phyloP scores from a whole-genome alignment of 2,113 vertebrate genomes.

The Anthoscopus minutus region DNA sequence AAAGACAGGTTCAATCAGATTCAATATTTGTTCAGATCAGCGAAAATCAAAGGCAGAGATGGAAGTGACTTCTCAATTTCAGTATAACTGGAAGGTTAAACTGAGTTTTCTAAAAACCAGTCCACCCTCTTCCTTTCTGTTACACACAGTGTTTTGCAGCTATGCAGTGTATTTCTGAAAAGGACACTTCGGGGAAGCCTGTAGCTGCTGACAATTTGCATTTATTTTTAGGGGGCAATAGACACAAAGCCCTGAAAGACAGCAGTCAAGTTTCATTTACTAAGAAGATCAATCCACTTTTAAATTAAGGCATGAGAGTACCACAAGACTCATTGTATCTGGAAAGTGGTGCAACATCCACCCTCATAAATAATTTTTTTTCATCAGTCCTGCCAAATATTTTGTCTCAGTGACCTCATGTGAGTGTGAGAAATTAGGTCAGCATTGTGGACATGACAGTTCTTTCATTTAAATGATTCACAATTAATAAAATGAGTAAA shows the following conservation, averaged over 20 bases:
- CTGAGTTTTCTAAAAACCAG: background rate
- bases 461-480: background rate
- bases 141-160: background rate
- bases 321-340: background rate
- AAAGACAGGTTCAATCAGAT: background rate
- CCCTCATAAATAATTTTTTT: background rate
- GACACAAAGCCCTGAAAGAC: background rate
- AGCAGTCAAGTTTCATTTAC: background rate
- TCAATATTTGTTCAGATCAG: background rate
- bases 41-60: background rate
- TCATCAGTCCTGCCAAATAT: background rate
- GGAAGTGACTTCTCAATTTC: background rate
- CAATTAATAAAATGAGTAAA: background rate
- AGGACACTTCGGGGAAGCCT: background rate
- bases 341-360: background rate
- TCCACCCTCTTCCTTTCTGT: background rate
- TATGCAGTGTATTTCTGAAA: background rate
- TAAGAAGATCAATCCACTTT: background rate
- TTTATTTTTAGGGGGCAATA: background rate
- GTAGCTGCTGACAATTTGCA: conserved; percentile 2
- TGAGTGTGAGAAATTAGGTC: background rate
- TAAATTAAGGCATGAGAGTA: rapidly evolving
- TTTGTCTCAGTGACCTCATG: background rate
- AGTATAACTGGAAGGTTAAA: background rate
- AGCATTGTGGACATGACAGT: background rate